A percentile compares a stretch with the other conserved stretches of the same genome.
Evolutionary conservation across 2,797 vertebrate species (phyloP).

Genomic region (Ataeniobius toweri): DNA sequence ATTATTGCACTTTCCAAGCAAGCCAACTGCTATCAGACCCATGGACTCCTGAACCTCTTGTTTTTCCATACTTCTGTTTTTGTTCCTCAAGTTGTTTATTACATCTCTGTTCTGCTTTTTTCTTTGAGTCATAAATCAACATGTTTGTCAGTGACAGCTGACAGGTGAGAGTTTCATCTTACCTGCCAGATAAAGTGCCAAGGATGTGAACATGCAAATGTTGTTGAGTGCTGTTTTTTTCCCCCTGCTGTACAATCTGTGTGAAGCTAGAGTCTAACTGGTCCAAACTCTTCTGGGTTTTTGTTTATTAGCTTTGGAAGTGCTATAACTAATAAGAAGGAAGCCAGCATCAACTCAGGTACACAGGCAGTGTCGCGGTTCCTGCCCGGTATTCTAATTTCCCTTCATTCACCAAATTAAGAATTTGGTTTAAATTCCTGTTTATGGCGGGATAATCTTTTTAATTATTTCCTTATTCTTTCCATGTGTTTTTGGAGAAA

Average conservation of each 20-base stretch:
- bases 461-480: neutral
- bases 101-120: conserved; percentile 2
- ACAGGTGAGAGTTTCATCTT: conserved; percentile 29
- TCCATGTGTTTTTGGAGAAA: neutral
- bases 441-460: conserved; percentile 6
- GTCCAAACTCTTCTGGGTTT: conserved; percentile 11
- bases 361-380: conserved; percentile 40
- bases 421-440: conserved; percentile 29
- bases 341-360: conserved; percentile 68
- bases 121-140: conserved; percentile 28
- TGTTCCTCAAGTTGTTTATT: conserved; percentile 16
- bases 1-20: conserved; percentile 60
- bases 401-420: conserved; percentile 13
- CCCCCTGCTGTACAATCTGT: neutral
- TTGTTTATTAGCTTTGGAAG: conserved; percentile 23
- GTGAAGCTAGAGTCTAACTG: neutral
- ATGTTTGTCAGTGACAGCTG: conserved; percentile 23
- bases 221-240: conserved; percentile 17
- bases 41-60: conserved; percentile 20
- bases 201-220: conserved; percentile 40
- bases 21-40: conserved; percentile 26
- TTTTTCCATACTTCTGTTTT: conserved; percentile 22
- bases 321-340: conserved; percentile 28
- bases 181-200: conserved; percentile 65
- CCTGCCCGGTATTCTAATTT: conserved; percentile 50